These are phyloP conservation scores for Buceros bicornis DNA, from an alignment of 2,797 vertebrate genomes.

Conservation along the genomic window DNA sequence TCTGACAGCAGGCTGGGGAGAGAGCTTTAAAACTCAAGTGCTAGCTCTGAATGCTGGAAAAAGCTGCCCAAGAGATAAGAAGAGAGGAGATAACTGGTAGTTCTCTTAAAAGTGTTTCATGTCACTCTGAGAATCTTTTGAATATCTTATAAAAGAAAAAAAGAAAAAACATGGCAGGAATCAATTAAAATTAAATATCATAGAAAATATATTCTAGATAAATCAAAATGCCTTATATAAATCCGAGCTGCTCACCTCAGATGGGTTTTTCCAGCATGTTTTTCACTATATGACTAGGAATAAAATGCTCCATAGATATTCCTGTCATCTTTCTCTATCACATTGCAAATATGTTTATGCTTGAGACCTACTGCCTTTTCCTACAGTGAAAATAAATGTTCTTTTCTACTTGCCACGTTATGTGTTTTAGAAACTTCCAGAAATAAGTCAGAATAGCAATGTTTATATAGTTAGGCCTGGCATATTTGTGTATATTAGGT, in stretches of 20 bases:
- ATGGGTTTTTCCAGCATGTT: slow-evolving; percentile 49
- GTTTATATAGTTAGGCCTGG: slow-evolving; percentile 62
- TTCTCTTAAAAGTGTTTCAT: slow-evolving; percentile 12
- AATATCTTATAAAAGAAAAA: slow-evolving; percentile 23
- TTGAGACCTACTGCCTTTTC: slow-evolving; percentile 30
- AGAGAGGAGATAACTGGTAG: slow-evolving; percentile 16
- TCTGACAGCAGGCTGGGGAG: neutral
- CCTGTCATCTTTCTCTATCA: slow-evolving; percentile 28
- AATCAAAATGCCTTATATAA: neutral
- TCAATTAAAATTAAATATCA: neutral
- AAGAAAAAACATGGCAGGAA: neutral
- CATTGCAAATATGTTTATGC: slow-evolving; percentile 40
- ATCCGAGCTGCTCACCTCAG: neutral
- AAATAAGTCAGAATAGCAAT: slow-evolving; percentile 68
- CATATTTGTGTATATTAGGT: slow-evolving; percentile 76
- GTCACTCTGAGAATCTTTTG: slow-evolving; percentile 1
- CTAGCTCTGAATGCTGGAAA: slow-evolving; percentile 3
- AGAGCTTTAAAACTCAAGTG: neutral
- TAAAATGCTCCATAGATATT: slow-evolving; percentile 36
- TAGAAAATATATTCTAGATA: neutral
- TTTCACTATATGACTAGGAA: slow-evolving; percentile 38
- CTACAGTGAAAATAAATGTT: slow-evolving; percentile 47
- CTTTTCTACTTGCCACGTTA: slow-evolving; percentile 22
- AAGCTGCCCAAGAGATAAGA: slow-evolving; percentile 41
- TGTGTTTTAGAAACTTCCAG: slow-evolving; percentile 62